A percentile compares a stretch with the other conserved stretches of the same genome.
Evolutionary conservation across 2,113 vertebrate species (phyloP).

Genomic region (Monopterus albus): DNA sequence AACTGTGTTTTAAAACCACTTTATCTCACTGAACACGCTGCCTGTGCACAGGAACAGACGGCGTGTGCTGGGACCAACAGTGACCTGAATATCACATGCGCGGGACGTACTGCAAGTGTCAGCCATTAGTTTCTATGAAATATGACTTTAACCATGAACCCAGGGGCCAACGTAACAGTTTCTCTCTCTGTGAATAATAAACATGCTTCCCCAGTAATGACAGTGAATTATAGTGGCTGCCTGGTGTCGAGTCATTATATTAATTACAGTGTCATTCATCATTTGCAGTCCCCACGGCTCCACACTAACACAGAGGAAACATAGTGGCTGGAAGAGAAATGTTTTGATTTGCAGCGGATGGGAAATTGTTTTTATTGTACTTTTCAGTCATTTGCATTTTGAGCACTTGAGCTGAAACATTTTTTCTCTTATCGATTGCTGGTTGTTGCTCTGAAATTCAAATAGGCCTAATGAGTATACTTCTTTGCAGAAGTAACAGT

Average conservation of each 20-base stretch:
- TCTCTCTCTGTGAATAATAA: neutral
- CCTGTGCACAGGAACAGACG: no score
- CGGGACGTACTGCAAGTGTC: no score
- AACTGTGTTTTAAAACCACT: no score
- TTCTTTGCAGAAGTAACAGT: neutral
- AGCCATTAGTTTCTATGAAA: neutral
- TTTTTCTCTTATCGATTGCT: neutral
- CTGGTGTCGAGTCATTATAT: constrained; percentile 10
- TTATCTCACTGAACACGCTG: no score
- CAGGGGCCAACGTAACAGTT: neutral
- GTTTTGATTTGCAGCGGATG: neutral
- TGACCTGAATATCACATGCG: neutral
- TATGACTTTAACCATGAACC: neutral
- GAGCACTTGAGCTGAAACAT: neutral
- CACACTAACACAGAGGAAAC: neutral
- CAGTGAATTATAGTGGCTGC: neutral
- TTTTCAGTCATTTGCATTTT: neutral
- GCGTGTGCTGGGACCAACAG: constrained; percentile 4
- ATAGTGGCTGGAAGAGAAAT: neutral
- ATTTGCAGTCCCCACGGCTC: neutral
- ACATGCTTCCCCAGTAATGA: constrained; percentile 23
- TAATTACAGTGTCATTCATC: constrained; percentile 24
- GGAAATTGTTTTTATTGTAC: neutral
- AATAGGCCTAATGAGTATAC: neutral
- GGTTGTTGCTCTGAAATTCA: neutral